Conservation (phyloP, 2,888 invertebrate genomes). For the Caenorhabditis sp. region DNA sequence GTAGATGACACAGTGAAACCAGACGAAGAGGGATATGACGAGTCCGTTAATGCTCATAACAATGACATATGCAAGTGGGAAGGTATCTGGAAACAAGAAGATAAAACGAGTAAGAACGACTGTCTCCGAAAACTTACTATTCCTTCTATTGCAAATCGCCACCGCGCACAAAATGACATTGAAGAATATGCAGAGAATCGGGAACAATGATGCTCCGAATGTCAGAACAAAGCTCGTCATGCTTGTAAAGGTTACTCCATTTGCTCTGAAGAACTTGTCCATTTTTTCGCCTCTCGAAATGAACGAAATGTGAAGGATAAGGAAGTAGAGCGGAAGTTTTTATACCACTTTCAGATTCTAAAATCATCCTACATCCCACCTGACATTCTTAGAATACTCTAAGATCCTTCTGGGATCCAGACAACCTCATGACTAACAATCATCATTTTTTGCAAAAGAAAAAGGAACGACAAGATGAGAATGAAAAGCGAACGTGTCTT, state of each 20-base stretch:
- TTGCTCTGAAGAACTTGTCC: constrained; percentile 6
- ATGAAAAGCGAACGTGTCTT: background rate
- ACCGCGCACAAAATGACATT: background rate
- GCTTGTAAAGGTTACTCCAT: background rate
- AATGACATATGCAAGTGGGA: constrained; percentile 12
- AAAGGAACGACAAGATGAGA: background rate
- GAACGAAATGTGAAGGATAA: background rate
- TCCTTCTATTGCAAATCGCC: background rate
- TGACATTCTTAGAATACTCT: background rate
- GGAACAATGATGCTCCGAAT: background rate
- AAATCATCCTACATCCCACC: no score
- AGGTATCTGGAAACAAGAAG: background rate
- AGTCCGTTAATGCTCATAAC: constrained; percentile 26
- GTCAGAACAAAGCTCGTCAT: background rate
- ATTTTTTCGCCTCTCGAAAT: background rate
- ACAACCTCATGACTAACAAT: background rate
- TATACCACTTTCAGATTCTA: no score
- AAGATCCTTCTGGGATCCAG: background rate
- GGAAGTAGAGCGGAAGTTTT: background rate
- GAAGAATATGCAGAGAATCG: background rate
- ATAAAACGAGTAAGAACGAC: no score
- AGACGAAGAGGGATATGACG: constrained; percentile 4
- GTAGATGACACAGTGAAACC: constrained; percentile 8
- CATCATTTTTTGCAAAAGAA: background rate
- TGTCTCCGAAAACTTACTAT: background rate